Conservation (phyloP, 1,140 invertebrate genomes). For the Chionoecetes opilio region DNA sequence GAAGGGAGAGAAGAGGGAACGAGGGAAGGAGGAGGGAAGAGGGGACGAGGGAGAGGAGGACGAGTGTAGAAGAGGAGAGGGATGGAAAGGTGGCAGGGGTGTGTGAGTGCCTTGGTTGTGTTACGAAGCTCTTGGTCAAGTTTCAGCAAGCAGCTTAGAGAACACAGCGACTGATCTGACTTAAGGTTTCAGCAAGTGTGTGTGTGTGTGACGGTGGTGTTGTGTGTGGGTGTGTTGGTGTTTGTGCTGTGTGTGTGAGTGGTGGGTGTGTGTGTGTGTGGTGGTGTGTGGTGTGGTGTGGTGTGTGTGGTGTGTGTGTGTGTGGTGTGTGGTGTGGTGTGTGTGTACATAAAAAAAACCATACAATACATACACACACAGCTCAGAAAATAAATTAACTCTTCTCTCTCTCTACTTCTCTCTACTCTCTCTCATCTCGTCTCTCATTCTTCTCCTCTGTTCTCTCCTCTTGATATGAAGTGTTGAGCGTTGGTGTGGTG, state of each 20-base stretch:
- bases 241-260: background rate
- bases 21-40: background rate
- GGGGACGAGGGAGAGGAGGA: background rate
- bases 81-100: background rate
- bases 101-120: background rate
- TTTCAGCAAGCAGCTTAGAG: conserved; percentile 27
- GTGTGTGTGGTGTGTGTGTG: background rate
- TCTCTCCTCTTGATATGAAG: background rate
- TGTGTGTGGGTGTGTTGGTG: background rate
- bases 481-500: background rate
- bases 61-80: background rate
- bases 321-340: background rate
- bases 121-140: background rate
- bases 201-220: too few relatives aligned
- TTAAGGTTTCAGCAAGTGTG: background rate
- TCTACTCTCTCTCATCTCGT: too few relatives aligned
- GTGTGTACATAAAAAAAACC: background rate
- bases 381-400: too few relatives aligned
- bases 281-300: background rate
- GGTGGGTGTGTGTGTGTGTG: background rate
- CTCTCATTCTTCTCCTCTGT: too few relatives aligned
- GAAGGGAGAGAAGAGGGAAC: background rate
- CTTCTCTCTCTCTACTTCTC: too few relatives aligned
- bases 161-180: background rate
- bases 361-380: background rate